These are phyloP conservation scores for Psix sp. DNA, from an alignment of 1,140 invertebrate species.

Conservation along the genomic window DNA sequence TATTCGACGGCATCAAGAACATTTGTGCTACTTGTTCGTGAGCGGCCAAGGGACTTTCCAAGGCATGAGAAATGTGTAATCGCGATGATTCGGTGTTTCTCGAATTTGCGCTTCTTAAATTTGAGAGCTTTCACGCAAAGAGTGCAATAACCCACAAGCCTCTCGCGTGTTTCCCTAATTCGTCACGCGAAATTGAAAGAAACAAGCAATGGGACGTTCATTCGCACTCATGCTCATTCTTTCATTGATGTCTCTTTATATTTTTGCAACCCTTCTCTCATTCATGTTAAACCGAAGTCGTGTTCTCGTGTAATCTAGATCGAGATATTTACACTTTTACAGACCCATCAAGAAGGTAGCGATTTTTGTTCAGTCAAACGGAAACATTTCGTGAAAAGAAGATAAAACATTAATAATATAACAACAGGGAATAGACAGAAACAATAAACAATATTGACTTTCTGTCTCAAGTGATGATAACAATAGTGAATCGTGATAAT, in stretches of 20 bases:
- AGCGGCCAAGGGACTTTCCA: conserved; percentile 16
- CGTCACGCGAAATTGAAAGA: conserved; percentile 46
- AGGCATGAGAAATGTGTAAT: conserved; percentile 18
- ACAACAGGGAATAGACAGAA: too few relatives aligned
- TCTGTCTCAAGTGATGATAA: too few relatives aligned
- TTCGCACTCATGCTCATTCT: conserved; percentile 25
- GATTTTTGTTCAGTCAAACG: too few relatives aligned
- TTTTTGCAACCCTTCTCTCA: conserved; percentile 40
- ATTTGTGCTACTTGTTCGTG: conserved; percentile 37
- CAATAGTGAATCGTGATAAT: too few relatives aligned
- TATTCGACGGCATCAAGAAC: conserved; percentile 28
- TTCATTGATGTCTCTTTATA: conserved; percentile 12
- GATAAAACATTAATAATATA: too few relatives aligned
- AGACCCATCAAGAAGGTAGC: too few relatives aligned
- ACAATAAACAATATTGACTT: too few relatives aligned
- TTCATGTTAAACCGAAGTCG: conserved; percentile 23
- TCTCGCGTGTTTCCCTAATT: conserved; percentile 44
- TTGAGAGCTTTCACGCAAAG: conserved; percentile 39
- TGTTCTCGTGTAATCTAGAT: conserved; percentile 23
- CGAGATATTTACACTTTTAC: conserved; percentile 4
- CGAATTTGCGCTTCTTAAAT: too few relatives aligned
- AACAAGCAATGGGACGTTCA: conserved; percentile 21
- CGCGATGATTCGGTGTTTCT: conserved; percentile 5
- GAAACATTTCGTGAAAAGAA: too few relatives aligned
- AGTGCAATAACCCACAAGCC: conserved; percentile 35